Evolutionary conservation across 2,888 invertebrate genomes (phyloP).

Genomic region (Chirona hameri): DNA sequence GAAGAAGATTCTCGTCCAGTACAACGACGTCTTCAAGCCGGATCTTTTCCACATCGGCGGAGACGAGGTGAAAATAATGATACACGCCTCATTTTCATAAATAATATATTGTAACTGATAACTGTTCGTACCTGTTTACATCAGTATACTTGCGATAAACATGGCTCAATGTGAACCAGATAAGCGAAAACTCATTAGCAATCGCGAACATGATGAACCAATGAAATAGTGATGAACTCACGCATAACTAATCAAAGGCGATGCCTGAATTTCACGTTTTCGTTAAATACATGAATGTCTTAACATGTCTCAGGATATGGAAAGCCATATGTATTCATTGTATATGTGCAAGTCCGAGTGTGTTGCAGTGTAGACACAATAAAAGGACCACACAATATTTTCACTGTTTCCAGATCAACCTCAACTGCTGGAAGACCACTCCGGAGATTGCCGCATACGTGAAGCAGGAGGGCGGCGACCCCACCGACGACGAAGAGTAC

Average conservation of each 20-base stretch:
- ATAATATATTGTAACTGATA: neutral
- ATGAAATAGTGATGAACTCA: too few relatives aligned
- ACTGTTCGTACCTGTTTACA: too few relatives aligned
- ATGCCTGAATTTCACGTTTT: too few relatives aligned
- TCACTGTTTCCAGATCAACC: slow-evolving; percentile 35
- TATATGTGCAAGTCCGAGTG: neutral
- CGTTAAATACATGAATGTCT: too few relatives aligned
- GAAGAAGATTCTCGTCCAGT: slow-evolving; percentile 33
- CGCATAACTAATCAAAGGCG: too few relatives aligned
- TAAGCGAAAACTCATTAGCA: neutral
- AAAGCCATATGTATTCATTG: neutral
- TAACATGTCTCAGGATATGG: neutral
- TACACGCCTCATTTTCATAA: neutral
- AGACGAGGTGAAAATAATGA: slow-evolving; percentile 34
- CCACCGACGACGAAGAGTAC: slow-evolving; percentile 35
- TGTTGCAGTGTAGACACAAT: neutral
- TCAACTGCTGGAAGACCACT: slow-evolving; percentile 40
- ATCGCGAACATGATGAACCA: too few relatives aligned
- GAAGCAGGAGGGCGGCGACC: slow-evolving; percentile 29
- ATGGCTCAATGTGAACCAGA: neutral
- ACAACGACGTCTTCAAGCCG: slow-evolving; percentile 32
- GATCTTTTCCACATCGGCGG: slow-evolving; percentile 35
- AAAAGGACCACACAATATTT: neutral
- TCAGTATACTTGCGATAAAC: too few relatives aligned
- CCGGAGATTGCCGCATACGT: slow-evolving; percentile 36